A percentile compares a stretch with the other conserved stretches of the same genome.
phyloP scores from a whole-genome alignment of 2,888 invertebrate genomes.

The Saturnia japonica region DNA sequence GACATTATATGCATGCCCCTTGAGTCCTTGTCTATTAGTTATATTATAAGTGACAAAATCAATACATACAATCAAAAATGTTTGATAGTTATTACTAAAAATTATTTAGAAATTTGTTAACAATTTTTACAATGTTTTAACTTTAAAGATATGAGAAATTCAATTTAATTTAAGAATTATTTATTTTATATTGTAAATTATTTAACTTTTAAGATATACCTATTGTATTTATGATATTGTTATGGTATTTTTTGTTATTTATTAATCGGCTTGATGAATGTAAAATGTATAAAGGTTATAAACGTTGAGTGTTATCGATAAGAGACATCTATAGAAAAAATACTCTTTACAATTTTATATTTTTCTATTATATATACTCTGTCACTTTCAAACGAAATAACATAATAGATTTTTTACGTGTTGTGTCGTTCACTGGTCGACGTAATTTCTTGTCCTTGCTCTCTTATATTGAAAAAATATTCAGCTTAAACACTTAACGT shows the following conservation, averaged over 20 bases:
- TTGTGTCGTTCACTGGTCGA: background rate
- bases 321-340: background rate
- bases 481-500: background rate
- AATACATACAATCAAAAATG: background rate
- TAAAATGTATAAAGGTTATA: background rate
- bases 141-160: background rate
- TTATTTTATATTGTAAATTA: conserved; percentile 1
- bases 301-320: background rate
- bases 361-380: background rate
- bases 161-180: background rate
- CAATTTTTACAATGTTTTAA: background rate
- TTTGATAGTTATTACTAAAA: background rate
- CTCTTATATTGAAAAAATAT: too few species aligned
- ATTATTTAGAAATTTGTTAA: background rate
- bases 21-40: background rate
- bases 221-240: background rate
- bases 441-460: background rate
- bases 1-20: conserved; percentile 8
- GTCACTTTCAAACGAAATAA: background rate
- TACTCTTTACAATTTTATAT: background rate
- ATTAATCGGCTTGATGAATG: background rate
- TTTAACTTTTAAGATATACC: background rate
- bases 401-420: too few species aligned
- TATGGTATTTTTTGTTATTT: background rate
- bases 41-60: background rate